Percentiles rank a stretch among this genome's conserved stretches.
Conservation (phyloP, 2,797 vertebrate species). For the Rhadinocentrus ornatus region DNA sequence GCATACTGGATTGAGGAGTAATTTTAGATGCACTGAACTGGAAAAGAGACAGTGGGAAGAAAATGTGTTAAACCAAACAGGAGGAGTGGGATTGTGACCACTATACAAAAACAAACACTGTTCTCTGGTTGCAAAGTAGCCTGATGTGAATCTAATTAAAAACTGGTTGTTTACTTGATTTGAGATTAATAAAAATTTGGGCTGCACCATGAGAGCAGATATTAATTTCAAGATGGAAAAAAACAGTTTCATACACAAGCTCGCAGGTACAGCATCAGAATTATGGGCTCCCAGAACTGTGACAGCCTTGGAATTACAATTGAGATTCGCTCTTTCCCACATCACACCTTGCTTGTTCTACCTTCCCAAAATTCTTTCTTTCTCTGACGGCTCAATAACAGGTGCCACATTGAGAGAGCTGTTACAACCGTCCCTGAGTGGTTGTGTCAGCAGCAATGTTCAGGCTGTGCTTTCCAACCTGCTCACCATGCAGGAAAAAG, state of each 20-base stretch:
- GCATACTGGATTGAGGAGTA: conserved; percentile 22
- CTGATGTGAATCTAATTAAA: conserved; percentile 48
- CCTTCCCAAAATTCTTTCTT: conserved; percentile 60
- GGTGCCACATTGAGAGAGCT: conserved; percentile 86
- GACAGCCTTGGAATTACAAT: conserved; percentile 89
- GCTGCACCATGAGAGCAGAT: conserved; percentile 36
- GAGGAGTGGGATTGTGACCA: conserved; percentile 27
- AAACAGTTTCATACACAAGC: conserved; percentile 64
- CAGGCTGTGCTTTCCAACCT: conserved; percentile 80
- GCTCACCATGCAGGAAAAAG: conserved; percentile 83
- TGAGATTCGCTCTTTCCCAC: conserved; percentile 78
- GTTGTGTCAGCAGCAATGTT: conserved; percentile 86
- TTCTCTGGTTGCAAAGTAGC: conserved; percentile 49
- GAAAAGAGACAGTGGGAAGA: conserved; percentile 18
- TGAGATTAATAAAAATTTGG: conserved; percentile 37
- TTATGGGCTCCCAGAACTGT: conserved; percentile 84
- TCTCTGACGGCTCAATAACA: conserved; percentile 85
- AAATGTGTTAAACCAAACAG: conserved; percentile 33
- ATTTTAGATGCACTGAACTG: conserved; percentile 42
- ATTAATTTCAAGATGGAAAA: conserved; percentile 41
- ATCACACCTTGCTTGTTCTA: conserved; percentile 76
- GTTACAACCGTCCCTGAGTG: conserved; percentile 84
- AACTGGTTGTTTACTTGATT: conserved; percentile 42
- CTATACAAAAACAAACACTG: conserved; percentile 7
- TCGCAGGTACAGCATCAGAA: conserved; percentile 82